phyloP scores from a whole-genome alignment of 1,140 invertebrate genomes.

The Oryzaephilus surinamensis region DNA sequence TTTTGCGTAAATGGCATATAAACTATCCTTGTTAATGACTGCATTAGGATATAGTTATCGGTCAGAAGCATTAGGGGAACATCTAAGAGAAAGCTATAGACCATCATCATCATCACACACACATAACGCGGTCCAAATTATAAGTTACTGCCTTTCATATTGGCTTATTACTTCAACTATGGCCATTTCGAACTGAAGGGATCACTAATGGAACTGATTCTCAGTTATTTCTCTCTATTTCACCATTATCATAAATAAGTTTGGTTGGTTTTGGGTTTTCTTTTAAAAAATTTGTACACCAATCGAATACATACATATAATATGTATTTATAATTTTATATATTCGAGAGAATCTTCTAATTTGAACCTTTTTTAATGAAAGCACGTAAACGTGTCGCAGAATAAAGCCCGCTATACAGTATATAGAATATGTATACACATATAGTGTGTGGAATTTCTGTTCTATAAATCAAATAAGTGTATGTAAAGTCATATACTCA shows the following conservation, averaged over 20 bases:
- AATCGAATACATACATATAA: too few species aligned
- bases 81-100: slow-evolving; percentile 20
- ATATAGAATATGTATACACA: neutral
- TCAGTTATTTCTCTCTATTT: too few species aligned
- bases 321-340: too few species aligned
- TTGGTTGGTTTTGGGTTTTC: too few species aligned
- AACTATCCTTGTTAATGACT: too few species aligned
- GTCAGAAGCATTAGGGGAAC: slow-evolving; percentile 19
- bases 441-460: slow-evolving; percentile 15
- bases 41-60: slow-evolving; percentile 22
- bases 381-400: slow-evolving; percentile 12
- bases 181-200: too few species aligned
- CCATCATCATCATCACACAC: slow-evolving; percentile 12
- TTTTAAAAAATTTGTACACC: too few species aligned
- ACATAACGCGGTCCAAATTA: slow-evolving; percentile 27
- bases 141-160: slow-evolving; percentile 28
- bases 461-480: slow-evolving; percentile 32
- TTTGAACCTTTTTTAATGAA: slow-evolving; percentile 18
- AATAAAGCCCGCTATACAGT: slow-evolving; percentile 7
- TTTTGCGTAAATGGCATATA: too few species aligned
- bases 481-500: slow-evolving; percentile 27
- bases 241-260: too few species aligned
- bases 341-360: too few species aligned
- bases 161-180: slow-evolving; percentile 26
- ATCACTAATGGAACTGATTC: too few species aligned